Evolutionary conservation across 2,888 invertebrate genomes (phyloP).

Genomic region (Drosophila limbata): DNA sequence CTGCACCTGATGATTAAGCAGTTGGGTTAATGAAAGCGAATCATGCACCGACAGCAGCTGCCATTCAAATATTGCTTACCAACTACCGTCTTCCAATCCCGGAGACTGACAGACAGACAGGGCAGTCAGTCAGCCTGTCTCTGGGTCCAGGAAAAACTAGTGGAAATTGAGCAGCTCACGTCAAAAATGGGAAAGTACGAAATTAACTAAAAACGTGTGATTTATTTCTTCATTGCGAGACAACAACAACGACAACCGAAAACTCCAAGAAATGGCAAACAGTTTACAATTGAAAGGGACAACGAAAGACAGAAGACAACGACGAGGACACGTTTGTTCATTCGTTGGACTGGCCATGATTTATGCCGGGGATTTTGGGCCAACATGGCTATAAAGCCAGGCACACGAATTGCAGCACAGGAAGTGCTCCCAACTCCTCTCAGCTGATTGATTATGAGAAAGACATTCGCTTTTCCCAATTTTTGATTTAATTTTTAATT

Average conservation of each 20-base stretch:
- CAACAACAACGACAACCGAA: slow-evolving; percentile 26
- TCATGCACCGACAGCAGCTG: slow-evolving; percentile 70
- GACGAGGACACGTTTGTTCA: slow-evolving; percentile 25
- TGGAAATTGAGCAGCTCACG: slow-evolving; percentile 69
- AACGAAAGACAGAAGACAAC: slow-evolving; percentile 12
- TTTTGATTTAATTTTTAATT: slow-evolving; percentile 46
- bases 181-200: slow-evolving; percentile 80
- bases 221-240: slow-evolving; percentile 76
- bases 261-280: slow-evolving; percentile 29
- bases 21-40: slow-evolving; percentile 78
- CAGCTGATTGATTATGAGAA: slow-evolving; percentile 59
- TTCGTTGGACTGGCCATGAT: slow-evolving; percentile 54
- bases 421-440: slow-evolving; percentile 31
- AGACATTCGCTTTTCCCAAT: slow-evolving; percentile 27
- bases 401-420: slow-evolving; percentile 43
- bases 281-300: slow-evolving; percentile 69
- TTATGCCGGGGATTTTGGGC: slow-evolving; percentile 42
- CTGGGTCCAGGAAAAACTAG: slow-evolving; percentile 67
- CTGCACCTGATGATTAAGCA: slow-evolving; percentile 74
- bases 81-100: slow-evolving; percentile 37
- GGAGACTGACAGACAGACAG: slow-evolving; percentile 8
- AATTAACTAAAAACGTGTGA: slow-evolving; percentile 79
- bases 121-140: not conserved
- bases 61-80: slow-evolving; percentile 50
- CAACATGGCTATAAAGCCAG: slow-evolving; percentile 47